Evolutionary conservation across 2,113 vertebrate genomes (phyloP), one percentile per base, ranked within the genome.

Genomic region (Hylia prasina): DNA sequence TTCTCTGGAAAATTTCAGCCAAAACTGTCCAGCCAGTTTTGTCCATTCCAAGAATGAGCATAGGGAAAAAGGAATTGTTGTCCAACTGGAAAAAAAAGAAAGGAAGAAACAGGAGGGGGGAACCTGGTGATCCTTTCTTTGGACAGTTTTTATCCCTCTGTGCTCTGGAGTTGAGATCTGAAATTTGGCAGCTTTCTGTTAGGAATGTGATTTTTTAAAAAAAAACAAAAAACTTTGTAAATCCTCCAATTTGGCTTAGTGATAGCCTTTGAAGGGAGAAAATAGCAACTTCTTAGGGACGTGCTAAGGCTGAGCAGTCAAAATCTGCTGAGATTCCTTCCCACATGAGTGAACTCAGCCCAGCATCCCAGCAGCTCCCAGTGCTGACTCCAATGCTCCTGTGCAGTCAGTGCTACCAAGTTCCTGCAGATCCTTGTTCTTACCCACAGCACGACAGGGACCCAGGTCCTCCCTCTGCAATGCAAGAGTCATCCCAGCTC

Each of bases 11-110:
- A 93, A 87, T 45, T 91, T 93, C 89, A 82, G 91, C 95, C 87
- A 82, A 82, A 93, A 82, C 22, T 82, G 61, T 95, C 81, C 91
- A 89, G 61, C 73, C 71, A 57, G 61, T 69, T 90, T 90, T 70
- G 64, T 90, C 48, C 56, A 33, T 44, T 97, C 95, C 95, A 97
- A 94, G 95, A 96, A 97, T 58, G 61, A 94, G 31, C 64, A 84
- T 1, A 68, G 60, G 80, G 69, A 91, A 96, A 97, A 96, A 92
- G 15, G 51, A 53, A 84, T 92, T 94, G 80, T 90, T 92, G 89
- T 94, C 94, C 96, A 97, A 68, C 60, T 94, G 91, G 60, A 78
- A 56, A 78, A 79, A 82, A 90, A 82, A 85, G 22, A 80, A 89
- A 77, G 64, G 58, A 83, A 94, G 76, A 93, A 96, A 66, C 8